These are phyloP conservation scores for Oreotrochilus melanogaster DNA, from an alignment of 2,113 vertebrate genomes.

Conservation along the genomic window DNA sequence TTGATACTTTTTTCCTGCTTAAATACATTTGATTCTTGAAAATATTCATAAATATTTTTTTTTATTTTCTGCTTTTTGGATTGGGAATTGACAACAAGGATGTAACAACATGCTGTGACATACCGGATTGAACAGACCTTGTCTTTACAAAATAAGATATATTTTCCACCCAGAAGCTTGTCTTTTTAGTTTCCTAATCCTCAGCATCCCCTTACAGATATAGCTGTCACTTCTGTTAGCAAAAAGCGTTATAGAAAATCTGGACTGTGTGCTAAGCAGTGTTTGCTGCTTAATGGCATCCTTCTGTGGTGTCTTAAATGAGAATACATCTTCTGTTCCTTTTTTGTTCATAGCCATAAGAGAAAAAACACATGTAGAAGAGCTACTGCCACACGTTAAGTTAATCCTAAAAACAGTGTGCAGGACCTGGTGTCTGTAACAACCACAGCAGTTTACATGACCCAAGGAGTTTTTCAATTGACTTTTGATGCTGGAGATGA, in stretches of 20 bases:
- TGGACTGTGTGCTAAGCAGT: neutral
- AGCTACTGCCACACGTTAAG: neutral
- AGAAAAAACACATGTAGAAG: neutral
- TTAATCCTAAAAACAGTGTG: neutral
- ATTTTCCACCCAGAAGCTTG: neutral
- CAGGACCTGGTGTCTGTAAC: neutral
- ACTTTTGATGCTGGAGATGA: neutral
- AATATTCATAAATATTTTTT: neutral
- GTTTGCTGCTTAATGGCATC: neutral
- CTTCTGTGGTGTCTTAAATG: neutral
- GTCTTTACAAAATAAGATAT: neutral
- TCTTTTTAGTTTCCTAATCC: neutral
- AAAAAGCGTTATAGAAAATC: neutral
- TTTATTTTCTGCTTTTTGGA: neutral
- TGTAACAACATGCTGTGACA: accelerated
- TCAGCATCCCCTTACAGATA: neutral
- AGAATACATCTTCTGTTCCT: neutral
- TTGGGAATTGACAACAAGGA: neutral
- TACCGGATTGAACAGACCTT: neutral
- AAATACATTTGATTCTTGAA: neutral
- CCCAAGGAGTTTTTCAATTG: neutral
- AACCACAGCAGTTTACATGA: neutral
- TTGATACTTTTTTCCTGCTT: neutral
- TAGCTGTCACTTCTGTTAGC: neutral
- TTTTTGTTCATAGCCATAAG: neutral